These are phyloP conservation scores for Choloepus didactylus DNA, from an alignment of 2,797 vertebrate species.

Conservation along the genomic window DNA sequence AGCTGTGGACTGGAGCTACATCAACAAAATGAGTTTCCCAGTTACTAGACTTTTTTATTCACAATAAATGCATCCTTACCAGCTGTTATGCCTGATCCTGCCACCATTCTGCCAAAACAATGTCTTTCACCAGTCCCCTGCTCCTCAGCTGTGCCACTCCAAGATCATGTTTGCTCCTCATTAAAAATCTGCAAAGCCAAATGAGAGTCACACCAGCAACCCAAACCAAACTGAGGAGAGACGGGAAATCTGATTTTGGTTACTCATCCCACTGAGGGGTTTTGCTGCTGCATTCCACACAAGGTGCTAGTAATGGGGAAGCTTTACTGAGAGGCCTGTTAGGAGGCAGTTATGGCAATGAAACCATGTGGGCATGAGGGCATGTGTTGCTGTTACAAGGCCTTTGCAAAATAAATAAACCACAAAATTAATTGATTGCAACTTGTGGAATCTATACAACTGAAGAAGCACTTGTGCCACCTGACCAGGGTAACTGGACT, in stretches of 20 bases:
- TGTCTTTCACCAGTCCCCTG: constrained; percentile 40
- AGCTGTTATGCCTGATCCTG: constrained; percentile 43
- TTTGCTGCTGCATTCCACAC: neutral
- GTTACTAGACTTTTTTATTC: neutral
- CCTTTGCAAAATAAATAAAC: neutral
- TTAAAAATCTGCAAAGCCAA: constrained; percentile 76
- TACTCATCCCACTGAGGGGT: neutral
- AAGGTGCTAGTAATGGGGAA: neutral
- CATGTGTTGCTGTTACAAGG: neutral
- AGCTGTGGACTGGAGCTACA: neutral
- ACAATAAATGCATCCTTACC: constrained; percentile 15
- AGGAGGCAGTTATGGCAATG: neutral
- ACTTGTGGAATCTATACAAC: constrained; percentile 8
- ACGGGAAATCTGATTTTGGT: neutral
- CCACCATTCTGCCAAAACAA: constrained; percentile 57
- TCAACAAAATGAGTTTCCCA: neutral
- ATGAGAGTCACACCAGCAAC: constrained; percentile 51
- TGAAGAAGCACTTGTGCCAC: constrained; percentile 15
- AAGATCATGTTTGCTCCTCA: constrained; percentile 72
- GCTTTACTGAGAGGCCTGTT: neutral
- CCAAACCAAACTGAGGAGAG: neutral
- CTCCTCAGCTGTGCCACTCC: constrained; percentile 69
- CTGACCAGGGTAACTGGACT: neutral
- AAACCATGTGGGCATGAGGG: neutral
- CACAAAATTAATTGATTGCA: constrained; percentile 39